These are phyloP conservation scores for Oncorhynchus kisutch DNA, from an alignment of 2,113 vertebrate genomes.

Conservation along the genomic window DNA sequence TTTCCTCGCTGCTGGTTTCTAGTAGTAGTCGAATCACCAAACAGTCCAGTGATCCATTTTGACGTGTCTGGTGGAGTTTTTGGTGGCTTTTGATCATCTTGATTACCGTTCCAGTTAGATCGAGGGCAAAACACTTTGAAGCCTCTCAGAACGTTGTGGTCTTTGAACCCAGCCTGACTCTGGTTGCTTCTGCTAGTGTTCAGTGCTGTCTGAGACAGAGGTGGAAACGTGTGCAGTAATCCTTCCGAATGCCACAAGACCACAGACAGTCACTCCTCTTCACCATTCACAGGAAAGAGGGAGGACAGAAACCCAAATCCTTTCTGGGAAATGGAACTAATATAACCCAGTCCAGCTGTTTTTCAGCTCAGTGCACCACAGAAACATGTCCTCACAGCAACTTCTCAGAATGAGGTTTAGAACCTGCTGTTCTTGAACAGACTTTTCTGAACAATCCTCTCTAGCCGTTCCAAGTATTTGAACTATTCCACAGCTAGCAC, in stretches of 20 bases:
- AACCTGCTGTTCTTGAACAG: slow-evolving; percentile 33
- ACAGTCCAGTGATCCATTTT: background rate
- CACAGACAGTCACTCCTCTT: slow-evolving; percentile 30
- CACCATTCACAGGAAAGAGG: slow-evolving; percentile 42
- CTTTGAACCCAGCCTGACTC: slow-evolving; percentile 41
- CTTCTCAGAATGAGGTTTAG: slow-evolving; percentile 40
- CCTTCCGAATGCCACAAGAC: slow-evolving; percentile 22
- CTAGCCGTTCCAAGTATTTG: too few species aligned
- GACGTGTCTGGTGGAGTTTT: too few species aligned
- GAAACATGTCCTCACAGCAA: slow-evolving; percentile 51
- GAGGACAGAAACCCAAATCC: slow-evolving; percentile 45
- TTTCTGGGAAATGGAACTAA: slow-evolving; percentile 67
- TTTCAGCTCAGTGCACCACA: slow-evolving; percentile 51
- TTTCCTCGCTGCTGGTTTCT: background rate
- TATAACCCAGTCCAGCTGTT: slow-evolving; percentile 62
- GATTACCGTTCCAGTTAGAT: too few species aligned
- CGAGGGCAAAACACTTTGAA: slow-evolving; percentile 45
- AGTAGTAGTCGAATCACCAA: background rate
- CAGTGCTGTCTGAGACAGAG: slow-evolving; percentile 52
- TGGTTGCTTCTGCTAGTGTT: background rate
- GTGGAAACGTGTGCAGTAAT: slow-evolving; percentile 41
- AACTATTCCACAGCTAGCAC: too few species aligned
- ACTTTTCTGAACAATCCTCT: background rate
- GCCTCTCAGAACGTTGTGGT: slow-evolving; percentile 42
- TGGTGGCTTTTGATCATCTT: too few species aligned